phyloP scores from a whole-genome alignment of 2,888 invertebrate species.

The Cyaniris semiargus region DNA sequence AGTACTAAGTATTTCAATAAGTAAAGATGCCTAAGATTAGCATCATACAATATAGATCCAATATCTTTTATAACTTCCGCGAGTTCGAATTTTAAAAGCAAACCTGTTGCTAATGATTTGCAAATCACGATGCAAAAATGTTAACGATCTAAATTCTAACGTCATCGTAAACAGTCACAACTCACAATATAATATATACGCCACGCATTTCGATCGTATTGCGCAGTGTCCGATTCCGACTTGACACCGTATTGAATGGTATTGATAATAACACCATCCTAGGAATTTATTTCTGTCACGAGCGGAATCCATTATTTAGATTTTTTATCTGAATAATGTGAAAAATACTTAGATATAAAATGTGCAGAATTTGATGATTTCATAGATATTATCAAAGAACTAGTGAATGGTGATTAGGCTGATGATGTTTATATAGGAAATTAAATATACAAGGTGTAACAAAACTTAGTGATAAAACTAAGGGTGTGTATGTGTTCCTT shows the following conservation, averaged over 20 bases:
- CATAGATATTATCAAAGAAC: background rate
- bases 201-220: slow-evolving; percentile 59
- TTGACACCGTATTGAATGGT: slow-evolving; percentile 65
- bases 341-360: background rate
- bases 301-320: slow-evolving; percentile 32
- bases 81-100: background rate
- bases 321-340: slow-evolving; percentile 29
- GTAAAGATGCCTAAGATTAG: background rate
- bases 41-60: background rate
- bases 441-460: too few species aligned
- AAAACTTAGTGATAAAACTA: too few species aligned
- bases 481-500: too few species aligned
- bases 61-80: background rate
- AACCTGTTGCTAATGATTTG: slow-evolving; percentile 3
- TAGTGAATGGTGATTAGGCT: background rate
- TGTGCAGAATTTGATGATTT: background rate
- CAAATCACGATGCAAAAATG: slow-evolving; percentile 10
- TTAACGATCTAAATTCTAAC: slow-evolving; percentile 1
- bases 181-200: slow-evolving; percentile 21
- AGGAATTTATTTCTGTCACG: slow-evolving; percentile 36
- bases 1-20: too few species aligned
- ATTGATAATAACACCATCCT: slow-evolving; percentile 61
- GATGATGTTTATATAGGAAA: background rate
- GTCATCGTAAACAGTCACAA: background rate
- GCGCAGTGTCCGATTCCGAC: slow-evolving; percentile 68